These are phyloP conservation scores for Sebastes cheni DNA, from an alignment of 2,797 vertebrate genomes.

Conservation along the genomic window DNA sequence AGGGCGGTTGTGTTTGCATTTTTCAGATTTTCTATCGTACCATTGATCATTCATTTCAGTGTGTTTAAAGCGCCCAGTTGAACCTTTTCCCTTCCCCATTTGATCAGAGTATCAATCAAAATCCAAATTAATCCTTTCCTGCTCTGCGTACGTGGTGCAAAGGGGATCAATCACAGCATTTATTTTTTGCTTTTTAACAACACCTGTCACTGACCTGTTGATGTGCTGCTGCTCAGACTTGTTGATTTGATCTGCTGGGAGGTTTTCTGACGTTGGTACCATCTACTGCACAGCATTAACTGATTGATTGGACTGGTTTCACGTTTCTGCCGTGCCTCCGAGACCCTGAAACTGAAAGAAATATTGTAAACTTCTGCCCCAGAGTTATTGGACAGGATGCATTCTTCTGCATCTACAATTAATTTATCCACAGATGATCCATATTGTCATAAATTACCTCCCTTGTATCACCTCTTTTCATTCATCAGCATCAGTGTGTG, in stretches of 20 bases:
- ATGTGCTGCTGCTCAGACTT: not conserved
- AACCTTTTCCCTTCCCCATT: slow-evolving; percentile 2
- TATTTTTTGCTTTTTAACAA: not conserved
- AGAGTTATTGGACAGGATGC: not conserved
- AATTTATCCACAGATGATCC: not conserved
- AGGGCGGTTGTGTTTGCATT: slow-evolving; percentile 21
- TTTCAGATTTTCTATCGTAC: slow-evolving; percentile 9
- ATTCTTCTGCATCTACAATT: not conserved
- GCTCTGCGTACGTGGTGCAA: not conserved
- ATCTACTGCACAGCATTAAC: not conserved
- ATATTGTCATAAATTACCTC: not conserved
- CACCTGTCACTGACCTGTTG: not conserved
- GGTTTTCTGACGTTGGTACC: not conserved
- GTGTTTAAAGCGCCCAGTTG: slow-evolving; percentile 24
- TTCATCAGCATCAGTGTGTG: not conserved
- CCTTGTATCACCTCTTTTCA: not conserved
- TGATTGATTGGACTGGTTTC: not conserved
- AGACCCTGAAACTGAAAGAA: not conserved
- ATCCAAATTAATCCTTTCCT: not conserved
- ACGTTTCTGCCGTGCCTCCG: not conserved
- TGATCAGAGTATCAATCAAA: not conserved
- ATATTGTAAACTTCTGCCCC: not conserved
- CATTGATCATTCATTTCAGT: not conserved
- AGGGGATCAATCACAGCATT: not conserved
- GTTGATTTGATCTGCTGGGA: not conserved